These are phyloP conservation scores for Aspidoscelis tigris DNA, from an alignment of 2,113 vertebrate genomes.

Conservation along the genomic window DNA sequence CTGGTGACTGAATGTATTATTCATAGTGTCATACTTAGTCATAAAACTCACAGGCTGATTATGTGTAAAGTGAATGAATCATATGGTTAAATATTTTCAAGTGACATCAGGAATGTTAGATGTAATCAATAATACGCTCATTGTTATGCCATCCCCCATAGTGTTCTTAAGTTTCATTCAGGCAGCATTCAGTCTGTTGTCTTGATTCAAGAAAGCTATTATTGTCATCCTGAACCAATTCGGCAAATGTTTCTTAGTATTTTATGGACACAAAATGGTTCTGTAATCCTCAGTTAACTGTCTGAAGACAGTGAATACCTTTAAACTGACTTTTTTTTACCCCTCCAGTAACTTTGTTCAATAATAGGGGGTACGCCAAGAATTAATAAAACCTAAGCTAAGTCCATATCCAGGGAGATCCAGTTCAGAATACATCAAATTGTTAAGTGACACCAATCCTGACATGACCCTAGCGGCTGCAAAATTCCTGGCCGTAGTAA, in stretches of 20 bases:
- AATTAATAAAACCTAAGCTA: background rate
- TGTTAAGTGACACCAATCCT: too few species aligned
- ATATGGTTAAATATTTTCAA: conserved; percentile 62
- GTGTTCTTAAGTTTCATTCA: background rate
- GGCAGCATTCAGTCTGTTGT: background rate
- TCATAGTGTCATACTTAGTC: conserved; percentile 68
- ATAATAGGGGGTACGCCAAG: background rate
- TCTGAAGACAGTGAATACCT: background rate
- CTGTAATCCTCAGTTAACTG: background rate
- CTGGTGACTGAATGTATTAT: conserved; percentile 68
- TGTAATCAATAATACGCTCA: conserved; percentile 50
- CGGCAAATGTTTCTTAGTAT: background rate
- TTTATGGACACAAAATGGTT: background rate
- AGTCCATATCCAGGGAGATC: background rate
- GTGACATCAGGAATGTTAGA: conserved; percentile 66
- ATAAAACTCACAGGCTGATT: conserved; percentile 68
- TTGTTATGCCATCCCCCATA: too few species aligned
- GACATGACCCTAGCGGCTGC: too few species aligned
- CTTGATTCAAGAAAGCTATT: background rate
- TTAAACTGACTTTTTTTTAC: background rate
- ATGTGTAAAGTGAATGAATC: conserved; percentile 71
- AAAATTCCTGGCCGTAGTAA: too few species aligned
- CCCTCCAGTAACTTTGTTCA: background rate
- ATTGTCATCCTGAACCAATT: background rate
- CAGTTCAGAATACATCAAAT: too few species aligned